These are phyloP conservation scores for Hirtodrosophila trivittata DNA, from an alignment of 2,888 invertebrate species.

Conservation along the genomic window DNA sequence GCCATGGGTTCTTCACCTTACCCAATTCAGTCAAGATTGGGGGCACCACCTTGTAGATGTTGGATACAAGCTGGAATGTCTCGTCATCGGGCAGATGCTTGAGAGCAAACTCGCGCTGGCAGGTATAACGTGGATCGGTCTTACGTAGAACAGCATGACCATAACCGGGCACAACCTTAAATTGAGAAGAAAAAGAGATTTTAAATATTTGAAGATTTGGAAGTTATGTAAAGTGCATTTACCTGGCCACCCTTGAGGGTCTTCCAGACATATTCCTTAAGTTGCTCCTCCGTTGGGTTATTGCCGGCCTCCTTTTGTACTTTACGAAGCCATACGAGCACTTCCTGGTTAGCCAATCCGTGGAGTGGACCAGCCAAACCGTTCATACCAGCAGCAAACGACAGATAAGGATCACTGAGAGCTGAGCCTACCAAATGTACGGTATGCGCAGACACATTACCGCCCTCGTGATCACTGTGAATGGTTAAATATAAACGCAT, in stretches of 20 bases:
- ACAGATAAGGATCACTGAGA: constrained; percentile 93
- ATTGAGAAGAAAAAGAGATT: constrained; percentile 3
- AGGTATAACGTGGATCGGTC: constrained; percentile 92
- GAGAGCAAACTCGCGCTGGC: constrained; percentile 93
- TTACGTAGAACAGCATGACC: constrained; percentile 95
- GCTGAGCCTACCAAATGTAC: constrained; percentile 94
- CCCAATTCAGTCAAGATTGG: constrained; percentile 92
- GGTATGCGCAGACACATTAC: constrained; percentile 95
- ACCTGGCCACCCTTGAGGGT: constrained; percentile 93
- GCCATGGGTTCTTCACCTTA: constrained; percentile 96
- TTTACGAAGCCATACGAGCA: constrained; percentile 96
- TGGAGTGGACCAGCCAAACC: constrained; percentile 95
- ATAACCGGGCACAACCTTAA: constrained; percentile 92
- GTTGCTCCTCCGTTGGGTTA: constrained; percentile 93
- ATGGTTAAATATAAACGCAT: constrained; percentile 94
- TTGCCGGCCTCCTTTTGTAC: constrained; percentile 93
- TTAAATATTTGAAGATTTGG: not conserved
- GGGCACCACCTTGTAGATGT: constrained; percentile 93
- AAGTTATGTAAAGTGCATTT: constrained; percentile 1
- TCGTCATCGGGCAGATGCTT: constrained; percentile 93
- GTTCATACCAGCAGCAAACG: constrained; percentile 93
- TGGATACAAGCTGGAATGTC: constrained; percentile 91
- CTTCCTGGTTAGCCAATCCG: constrained; percentile 96
- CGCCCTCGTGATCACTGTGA: constrained; percentile 94
- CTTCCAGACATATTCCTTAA: constrained; percentile 99